phyloP scores from a whole-genome alignment of 2,797 vertebrate genomes.

The Lycodopsis pacificus region DNA sequence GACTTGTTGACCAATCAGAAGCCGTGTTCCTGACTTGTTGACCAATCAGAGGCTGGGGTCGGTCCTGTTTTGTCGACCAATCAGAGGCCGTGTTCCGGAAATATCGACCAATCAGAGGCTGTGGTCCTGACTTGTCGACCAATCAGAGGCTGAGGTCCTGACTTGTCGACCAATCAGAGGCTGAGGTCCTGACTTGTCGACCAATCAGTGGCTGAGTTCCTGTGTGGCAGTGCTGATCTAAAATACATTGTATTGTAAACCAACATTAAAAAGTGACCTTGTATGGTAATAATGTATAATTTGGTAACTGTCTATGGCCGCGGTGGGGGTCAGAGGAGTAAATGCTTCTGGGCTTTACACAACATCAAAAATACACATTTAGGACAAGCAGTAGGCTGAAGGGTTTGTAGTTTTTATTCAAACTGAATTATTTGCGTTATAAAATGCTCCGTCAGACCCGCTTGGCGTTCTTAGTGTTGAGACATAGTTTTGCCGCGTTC shows the following conservation, averaged over 20 bases:
- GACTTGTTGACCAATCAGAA: too few relatives aligned
- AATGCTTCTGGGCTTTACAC: neutral
- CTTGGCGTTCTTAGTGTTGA: neutral
- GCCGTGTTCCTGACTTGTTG: too few relatives aligned
- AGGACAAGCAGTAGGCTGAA: neutral
- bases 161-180: neutral
- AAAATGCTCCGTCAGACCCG: neutral
- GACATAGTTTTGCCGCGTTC: neutral
- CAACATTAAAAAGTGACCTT: neutral
- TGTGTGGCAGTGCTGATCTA: neutral
- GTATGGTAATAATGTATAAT: neutral
- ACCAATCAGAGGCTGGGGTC: too few relatives aligned
- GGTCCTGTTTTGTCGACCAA: too few relatives aligned
- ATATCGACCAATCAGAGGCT: too few relatives aligned
- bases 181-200: too few relatives aligned
- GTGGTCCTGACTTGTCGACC: too few relatives aligned
- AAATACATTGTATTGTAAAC: neutral
- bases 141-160: neutral
- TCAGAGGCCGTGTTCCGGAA: too few relatives aligned
- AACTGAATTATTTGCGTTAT: neutral
- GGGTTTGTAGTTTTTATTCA: neutral
- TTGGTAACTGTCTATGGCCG: neutral
- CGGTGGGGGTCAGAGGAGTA: neutral
- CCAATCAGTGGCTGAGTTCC: too few relatives aligned
- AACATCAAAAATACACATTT: neutral